phyloP scores from a whole-genome alignment of 2,113 vertebrate species.

The Rhineura floridana region DNA sequence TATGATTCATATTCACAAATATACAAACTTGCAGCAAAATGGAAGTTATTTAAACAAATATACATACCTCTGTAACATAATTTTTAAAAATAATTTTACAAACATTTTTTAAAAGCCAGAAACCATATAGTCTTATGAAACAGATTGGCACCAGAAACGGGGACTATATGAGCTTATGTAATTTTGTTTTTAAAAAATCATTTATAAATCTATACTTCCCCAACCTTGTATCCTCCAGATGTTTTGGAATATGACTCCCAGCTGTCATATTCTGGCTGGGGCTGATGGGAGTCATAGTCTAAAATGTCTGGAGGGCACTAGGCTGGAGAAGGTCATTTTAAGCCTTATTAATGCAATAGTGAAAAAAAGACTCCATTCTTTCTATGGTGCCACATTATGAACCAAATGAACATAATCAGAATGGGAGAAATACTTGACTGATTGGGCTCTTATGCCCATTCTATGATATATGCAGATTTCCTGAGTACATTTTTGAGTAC shows the following conservation, averaged over 20 bases:
- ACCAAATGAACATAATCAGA: background rate
- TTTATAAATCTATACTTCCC: background rate
- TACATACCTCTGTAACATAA: slow-evolving; percentile 5
- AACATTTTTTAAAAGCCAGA: slow-evolving; percentile 49
- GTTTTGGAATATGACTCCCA: background rate
- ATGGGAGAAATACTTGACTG: background rate
- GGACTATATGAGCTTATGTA: slow-evolving; percentile 18
- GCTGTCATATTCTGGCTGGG: background rate
- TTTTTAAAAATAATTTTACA: slow-evolving; percentile 49
- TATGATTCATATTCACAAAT: background rate
- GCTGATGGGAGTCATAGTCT: background rate
- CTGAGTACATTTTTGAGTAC: slow-evolving; percentile 38
- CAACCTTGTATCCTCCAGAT: background rate
- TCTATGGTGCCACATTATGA: background rate
- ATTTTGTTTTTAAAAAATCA: slow-evolving; percentile 11
- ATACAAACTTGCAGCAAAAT: background rate
- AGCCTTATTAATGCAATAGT: background rate
- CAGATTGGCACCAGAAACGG: slow-evolving; percentile 18
- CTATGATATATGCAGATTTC: background rate
- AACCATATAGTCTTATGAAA: slow-evolving; percentile 35
- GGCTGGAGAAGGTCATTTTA: background rate
- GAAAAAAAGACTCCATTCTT: background rate
- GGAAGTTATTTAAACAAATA: slow-evolving; percentile 2
- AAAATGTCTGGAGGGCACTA: background rate
- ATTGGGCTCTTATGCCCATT: background rate